Base-by-base conservation (phyloP, 2,113 vertebrate species). In the Meriones unguiculatus region DNA sequence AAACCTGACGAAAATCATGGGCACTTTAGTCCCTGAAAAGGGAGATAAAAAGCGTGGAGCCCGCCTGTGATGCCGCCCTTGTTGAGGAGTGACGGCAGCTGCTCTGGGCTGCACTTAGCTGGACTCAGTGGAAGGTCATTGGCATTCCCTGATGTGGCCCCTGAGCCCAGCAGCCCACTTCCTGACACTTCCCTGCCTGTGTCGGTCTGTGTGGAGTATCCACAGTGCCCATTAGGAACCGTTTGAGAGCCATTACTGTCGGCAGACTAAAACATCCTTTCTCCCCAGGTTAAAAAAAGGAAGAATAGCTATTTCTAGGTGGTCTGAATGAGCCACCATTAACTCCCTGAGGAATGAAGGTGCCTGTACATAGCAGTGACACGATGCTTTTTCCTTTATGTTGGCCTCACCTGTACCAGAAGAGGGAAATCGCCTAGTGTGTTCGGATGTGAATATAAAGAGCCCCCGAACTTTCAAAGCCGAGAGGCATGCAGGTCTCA, bases 261-360 rank as follows among this genome's bases (percentile, higher is more conserved):
- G 0, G 77, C 87, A 50, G 73, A 84, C 84, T 54, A 96, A 97
- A 94, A 70, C 75, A 97, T 54, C 89, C 93, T 91, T 96, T 92
- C 85, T n/a, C 90, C 73, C 81, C 59, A 17, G 28, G 18, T n/a
- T 87, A 24, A n/a, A 57, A 62, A n/a, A n/a, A 76, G 95, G 82
- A 93, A 95, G 89, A 97, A 94, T 94, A 70, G 82, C 78, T 95
- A 89, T 96, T 96, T 91, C 97, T 81, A 75, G 57, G 70, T 85
- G 89, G 87, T 94, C 59, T 95, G 91, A 95, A 78, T 4, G 35
- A 89, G 70, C 92, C 77, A 41, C 93, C 87, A 85, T 97, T 93
- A 95, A 84, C 85, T 52, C 69, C 73, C 93, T 84, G 62, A 32
- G 52, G 35, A 93, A 91, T 9, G 88, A 81, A 80, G 88, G 64